Conservation (phyloP, 2,113 vertebrate species). For the Chloropsis hardwickii region DNA sequence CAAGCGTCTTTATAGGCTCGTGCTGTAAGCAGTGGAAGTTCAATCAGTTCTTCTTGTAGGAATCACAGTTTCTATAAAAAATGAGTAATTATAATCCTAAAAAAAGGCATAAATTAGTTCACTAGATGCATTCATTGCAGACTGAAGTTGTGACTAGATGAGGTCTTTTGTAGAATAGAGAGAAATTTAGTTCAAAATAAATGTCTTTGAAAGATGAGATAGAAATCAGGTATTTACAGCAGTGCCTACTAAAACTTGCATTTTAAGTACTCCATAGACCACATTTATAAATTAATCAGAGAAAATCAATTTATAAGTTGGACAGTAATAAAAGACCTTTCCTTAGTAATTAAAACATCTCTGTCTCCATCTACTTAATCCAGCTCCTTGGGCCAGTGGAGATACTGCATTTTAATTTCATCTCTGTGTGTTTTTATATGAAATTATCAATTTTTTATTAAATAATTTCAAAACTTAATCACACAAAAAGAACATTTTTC, state of each 20-base stretch:
- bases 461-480: background rate
- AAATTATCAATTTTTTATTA: background rate
- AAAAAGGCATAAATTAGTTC: slow-evolving; percentile 48
- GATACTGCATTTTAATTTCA: background rate
- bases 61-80: slow-evolving; percentile 54
- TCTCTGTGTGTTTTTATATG: background rate
- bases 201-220: background rate
- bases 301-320: background rate
- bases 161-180: slow-evolving; percentile 6
- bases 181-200: slow-evolving; percentile 32
- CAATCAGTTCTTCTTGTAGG: slow-evolving; percentile 59
- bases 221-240: background rate
- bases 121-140: slow-evolving; percentile 35
- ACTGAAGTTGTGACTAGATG: slow-evolving; percentile 21
- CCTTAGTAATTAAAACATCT: background rate
- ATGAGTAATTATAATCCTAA: slow-evolving; percentile 35
- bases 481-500: background rate
- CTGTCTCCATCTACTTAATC: background rate
- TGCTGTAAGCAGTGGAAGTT: slow-evolving; percentile 45
- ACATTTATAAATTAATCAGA: background rate
- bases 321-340: background rate
- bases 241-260: background rate
- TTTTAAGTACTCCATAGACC: background rate
- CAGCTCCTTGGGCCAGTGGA: background rate
- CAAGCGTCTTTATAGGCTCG: slow-evolving; percentile 52